Percentiles rank a stretch among this genome's conserved stretches.
These are phyloP conservation scores for Valencia hispanica DNA, from an alignment of 2,797 vertebrate genomes.

Conservation along the genomic window DNA sequence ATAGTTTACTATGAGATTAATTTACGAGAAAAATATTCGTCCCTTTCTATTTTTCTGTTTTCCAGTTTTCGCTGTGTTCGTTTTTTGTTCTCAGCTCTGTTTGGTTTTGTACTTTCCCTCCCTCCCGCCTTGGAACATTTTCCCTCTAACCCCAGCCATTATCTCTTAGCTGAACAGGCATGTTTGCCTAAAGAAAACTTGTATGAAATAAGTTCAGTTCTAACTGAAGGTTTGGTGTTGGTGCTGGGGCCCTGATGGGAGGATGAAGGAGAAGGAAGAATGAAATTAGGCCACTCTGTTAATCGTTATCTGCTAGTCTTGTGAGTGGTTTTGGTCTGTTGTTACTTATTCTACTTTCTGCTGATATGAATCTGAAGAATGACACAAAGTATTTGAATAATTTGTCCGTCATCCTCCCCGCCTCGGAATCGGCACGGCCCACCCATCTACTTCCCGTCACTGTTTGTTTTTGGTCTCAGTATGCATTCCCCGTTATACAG, in stretches of 20 bases:
- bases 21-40: conserved; percentile 12
- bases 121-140: conserved; percentile 50
- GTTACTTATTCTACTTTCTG: conserved; percentile 25
- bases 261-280: conserved; percentile 51
- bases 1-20: neutral
- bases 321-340: neutral
- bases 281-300: conserved; percentile 44
- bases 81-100: conserved; percentile 34
- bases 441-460: conserved; percentile 61
- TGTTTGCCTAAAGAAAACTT: conserved; percentile 33
- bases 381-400: conserved; percentile 59
- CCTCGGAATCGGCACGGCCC: conserved; percentile 57
- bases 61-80: conserved; percentile 18
- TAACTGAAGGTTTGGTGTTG: conserved; percentile 44
- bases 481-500: conserved; percentile 39
- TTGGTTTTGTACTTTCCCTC: conserved; percentile 53
- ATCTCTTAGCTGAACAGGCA: conserved; percentile 37
- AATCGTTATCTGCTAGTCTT: neutral
- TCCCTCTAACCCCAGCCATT: conserved; percentile 42
- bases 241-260: conserved; percentile 65
- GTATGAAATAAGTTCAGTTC: conserved; percentile 36
- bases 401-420: conserved; percentile 62
- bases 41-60: neutral
- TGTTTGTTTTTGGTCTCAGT: conserved; percentile 62
- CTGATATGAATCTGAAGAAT: conserved; percentile 47